Evolutionary conservation across 2,888 invertebrate genomes (phyloP).

Genomic region (Drosophila pseudotakahashii): DNA sequence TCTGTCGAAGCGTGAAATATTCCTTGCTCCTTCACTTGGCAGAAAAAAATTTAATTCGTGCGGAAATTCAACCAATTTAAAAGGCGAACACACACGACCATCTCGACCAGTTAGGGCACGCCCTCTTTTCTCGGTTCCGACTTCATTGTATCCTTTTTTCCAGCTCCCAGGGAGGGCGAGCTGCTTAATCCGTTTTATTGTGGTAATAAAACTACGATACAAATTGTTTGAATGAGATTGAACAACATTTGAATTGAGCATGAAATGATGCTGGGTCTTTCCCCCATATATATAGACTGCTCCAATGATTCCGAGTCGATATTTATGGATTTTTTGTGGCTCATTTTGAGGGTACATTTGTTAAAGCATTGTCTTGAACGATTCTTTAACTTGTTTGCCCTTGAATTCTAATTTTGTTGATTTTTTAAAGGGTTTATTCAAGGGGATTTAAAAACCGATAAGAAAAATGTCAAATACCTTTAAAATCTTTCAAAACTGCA

Average conservation of each 20-base stretch:
- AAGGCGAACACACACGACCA: conserved; percentile 41
- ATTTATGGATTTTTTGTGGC: conserved; percentile 43
- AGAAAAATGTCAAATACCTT: not conserved
- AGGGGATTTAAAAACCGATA: not conserved
- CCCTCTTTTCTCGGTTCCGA: conserved; percentile 50
- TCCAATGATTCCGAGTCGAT: conserved; percentile 23
- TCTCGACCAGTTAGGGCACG: conserved; percentile 33
- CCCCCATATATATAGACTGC: conserved; percentile 8
- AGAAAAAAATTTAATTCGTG: conserved; percentile 74
- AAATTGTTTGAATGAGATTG: conserved; percentile 79
- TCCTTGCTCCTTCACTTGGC: conserved; percentile 43
- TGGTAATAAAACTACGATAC: conserved; percentile 79
- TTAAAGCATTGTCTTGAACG: conserved; percentile 6
- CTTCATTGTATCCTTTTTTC: conserved; percentile 73
- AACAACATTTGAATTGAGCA: conserved; percentile 78
- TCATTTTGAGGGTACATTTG: conserved; percentile 19
- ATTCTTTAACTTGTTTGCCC: conserved; percentile 9
- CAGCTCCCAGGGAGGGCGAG: conserved; percentile 14
- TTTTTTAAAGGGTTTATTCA: not conserved
- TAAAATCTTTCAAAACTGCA: not conserved
- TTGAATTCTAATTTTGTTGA: not conserved
- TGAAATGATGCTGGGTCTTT: conserved; percentile 56
- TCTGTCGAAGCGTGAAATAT: conserved; percentile 74
- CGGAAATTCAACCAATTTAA: conserved; percentile 79
- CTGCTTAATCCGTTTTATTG: conserved; percentile 78